Conservation (phyloP, 2,113 vertebrate genomes). For the Mustela lutreola region DNA sequence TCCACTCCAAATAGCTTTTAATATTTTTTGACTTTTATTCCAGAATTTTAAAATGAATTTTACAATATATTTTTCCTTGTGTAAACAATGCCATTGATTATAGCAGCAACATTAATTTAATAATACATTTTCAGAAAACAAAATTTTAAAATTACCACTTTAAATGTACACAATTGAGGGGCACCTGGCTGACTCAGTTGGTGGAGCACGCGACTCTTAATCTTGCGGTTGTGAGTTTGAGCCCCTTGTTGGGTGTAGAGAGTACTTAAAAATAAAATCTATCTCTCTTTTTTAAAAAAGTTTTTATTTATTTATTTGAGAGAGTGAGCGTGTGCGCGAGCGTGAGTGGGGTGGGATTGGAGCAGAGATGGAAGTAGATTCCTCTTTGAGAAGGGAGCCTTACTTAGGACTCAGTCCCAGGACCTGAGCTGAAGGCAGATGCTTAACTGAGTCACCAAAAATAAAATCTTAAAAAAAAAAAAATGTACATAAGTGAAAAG, state of each 20-base stretch:
- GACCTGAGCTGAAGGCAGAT: neutral
- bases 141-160: neutral
- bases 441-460: neutral
- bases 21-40: neutral
- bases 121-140: neutral
- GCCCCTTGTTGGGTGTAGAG: neutral
- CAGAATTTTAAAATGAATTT: neutral
- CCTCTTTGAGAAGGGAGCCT: neutral
- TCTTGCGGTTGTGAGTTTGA: neutral
- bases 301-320: neutral
- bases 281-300: neutral
- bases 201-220: neutral
- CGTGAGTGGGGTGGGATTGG: neutral
- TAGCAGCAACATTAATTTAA: neutral
- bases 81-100: neutral
- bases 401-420: neutral
- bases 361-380: neutral
- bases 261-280: neutral
- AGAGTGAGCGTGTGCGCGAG: accelerated
- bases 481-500: neutral
- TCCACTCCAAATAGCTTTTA: neutral
- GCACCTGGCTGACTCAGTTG: neutral
- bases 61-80: neutral
- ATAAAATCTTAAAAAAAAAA: neutral
- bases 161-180: neutral